Evolutionary conservation across 1,140 invertebrate species (phyloP), one percentile per base, ranked within the genome.

Genomic region (Temnothorax curvispinosus): DNA sequence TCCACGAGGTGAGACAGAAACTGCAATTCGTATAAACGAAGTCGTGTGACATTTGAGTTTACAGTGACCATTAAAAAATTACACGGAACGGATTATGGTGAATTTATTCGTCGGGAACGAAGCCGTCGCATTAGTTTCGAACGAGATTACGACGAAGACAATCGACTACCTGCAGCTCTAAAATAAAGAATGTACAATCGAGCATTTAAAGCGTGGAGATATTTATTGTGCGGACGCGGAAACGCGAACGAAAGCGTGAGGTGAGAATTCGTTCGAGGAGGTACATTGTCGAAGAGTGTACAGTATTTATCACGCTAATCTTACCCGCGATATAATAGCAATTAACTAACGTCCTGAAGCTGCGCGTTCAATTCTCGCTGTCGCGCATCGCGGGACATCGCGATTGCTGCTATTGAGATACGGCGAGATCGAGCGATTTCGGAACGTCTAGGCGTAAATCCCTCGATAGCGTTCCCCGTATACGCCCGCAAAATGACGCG

Each of bases 401-500:
- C 18, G 2, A 38, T 54, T 8, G 3, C 3, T n/a, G 4, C 8
- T 32, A 54, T 13, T 52, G 32, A 5, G 3, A 8, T 15, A 50
- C 18, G 27, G 5, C 11, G 35, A 3, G 21, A 62, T 62, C 27
- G 41, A 64, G 18, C 6, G 7, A 27, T 32, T 60, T 47, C 5
- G 21, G 21, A 2, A 72, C 27, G 1, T 76, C 15, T 35, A 0
- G 13, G 8, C 18, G 7, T 44, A 44, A 77, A 67, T 54, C 15
- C 32, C 41, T 62, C 38, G 18, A 47, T 44, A 74, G 4, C 6
- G 11, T 3, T 65, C 9, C 2, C 4, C 3, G 5, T 32, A 13
- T 32, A 21, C 1, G 52, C 5, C 21, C 1, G 9, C 35, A 72
- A n/a, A 4, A 90, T 88, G 88, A 64, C 18, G 0, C 54, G 27